phyloP scores from a whole-genome alignment of 2,113 vertebrate species.

The Caranx ignobilis region DNA sequence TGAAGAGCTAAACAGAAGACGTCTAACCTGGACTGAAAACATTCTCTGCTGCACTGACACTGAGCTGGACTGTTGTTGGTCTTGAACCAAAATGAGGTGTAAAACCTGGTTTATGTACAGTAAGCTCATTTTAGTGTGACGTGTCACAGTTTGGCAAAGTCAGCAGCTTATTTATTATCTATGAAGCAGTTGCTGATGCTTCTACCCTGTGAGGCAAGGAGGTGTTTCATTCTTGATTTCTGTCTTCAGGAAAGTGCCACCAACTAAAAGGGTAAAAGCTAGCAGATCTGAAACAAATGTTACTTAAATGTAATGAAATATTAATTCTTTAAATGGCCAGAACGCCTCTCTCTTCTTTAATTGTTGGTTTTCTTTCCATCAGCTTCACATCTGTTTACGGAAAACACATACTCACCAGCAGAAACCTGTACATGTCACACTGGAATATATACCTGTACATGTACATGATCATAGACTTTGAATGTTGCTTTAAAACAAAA shows the following conservation, averaged over 20 bases:
- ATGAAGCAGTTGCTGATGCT: neutral
- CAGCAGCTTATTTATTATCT: conserved; percentile 14
- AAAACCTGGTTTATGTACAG: neutral
- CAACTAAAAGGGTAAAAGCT: too few relatives aligned
- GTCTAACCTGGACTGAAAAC: conserved; percentile 28
- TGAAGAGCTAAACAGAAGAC: neutral
- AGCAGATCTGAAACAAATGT: too few relatives aligned
- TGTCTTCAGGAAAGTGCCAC: neutral
- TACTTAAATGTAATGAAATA: neutral
- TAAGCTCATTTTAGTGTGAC: neutral
- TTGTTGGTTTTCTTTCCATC: too few relatives aligned
- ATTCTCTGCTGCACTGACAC: conserved; percentile 1
- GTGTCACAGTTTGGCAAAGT: conserved; percentile 14
- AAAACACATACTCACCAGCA: neutral
- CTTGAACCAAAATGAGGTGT: neutral
- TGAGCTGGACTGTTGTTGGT: neutral
- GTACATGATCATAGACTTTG: too few relatives aligned
- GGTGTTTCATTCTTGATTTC: neutral
- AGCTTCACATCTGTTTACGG: too few relatives aligned
- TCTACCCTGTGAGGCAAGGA: neutral
- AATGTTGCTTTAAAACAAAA: too few relatives aligned
- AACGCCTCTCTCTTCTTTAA: too few relatives aligned
- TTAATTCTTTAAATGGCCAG: neutral
- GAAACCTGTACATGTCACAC: neutral
- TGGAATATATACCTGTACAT: too few relatives aligned